Base-by-base conservation (phyloP, 2,113 vertebrate genomes). In the Pachycephala philippinensis region DNA sequence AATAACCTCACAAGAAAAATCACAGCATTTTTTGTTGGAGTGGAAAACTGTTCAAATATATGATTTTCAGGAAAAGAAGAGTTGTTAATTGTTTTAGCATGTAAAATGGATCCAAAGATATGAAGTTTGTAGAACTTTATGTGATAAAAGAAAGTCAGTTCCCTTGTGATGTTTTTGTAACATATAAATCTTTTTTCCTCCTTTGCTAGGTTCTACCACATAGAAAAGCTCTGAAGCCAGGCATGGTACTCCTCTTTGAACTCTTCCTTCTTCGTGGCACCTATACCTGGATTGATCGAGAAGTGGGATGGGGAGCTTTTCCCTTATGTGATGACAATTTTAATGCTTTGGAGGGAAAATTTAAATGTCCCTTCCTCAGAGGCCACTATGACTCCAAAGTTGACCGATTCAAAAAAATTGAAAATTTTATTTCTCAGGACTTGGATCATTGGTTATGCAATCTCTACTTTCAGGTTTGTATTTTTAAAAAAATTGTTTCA, bases 401-500 rank as follows among this genome's bases (percentile, higher is more conserved):
- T 42, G 93, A 98, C 94, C 96, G 97, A 90, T 99, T 99, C 97
- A 94, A 90, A 91, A 98, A 98, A 97, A 98, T 98, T 8, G 99
- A 99, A 96, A 97, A 95, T 26, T 92, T 98, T 84, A 98, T 99
- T 91, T 98, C 98, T 54, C 97, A 97, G 59, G 99, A 99, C 88
- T 97, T 99, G 74, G 99, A 99, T 96, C 97, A 98, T 86, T 99
- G 99, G 99, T 95, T 99, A 60, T 99, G 99, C 95, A 99, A 99
- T 96, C 97, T 99, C 85, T 99, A 99, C 97, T 99, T 99, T 94
- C 98, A 99, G 99, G 99, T 99, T 95, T 72, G 97, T 64, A 17
- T 49, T 84, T 19, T 2, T 39, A 39, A 15, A 69, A 79, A 59
- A 74, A 77, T 5, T 20, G 3, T 24, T 82, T 81, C 1, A 3